Evolutionary conservation across 2,888 invertebrate species (phyloP), one percentile per base, ranked within the genome.

Genomic region (Strigamia maritima): DNA sequence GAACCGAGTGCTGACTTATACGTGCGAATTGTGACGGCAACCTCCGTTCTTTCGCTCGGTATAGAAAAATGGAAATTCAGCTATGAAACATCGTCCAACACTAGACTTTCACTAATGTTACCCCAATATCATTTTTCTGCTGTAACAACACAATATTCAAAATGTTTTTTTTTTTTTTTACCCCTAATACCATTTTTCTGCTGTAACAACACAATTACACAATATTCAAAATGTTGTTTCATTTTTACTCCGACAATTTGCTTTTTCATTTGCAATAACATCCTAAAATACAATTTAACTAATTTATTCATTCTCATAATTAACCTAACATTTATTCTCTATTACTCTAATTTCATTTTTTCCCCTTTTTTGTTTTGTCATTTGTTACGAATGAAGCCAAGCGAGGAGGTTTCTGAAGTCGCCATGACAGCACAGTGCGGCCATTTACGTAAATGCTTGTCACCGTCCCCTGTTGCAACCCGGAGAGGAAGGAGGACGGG

Each of bases 391-490:
- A 28, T 70, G 70, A 70, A 70, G 70, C n/a, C 70, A 28, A 28
- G 70, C 70, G n/a, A 28, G 70, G 14, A 26, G 70, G 26, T 16
- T 26, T 70, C 70, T 26, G 70, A 70, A 28, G 24, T 28, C 26
- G 70, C 70, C 70, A 70, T 70, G 28, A 70, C 70, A 70, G 70
- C 70, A 70, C 70, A 70, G 70, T 26, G 70, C 70, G 28, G 24
- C 70, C 70, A 70, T 70, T 70, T 70, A 70, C 70, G 70, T 70
- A 70, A 70, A 70, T 70, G 70, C 70, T 26, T 70, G 70, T 70
- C 70, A 70, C 70, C 70, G 28, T 70, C 70, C 70, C 70, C 70
- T 70, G 28, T 70, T 70, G 70, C 26, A 70, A 70, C 70, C 26
- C 28, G 28, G 70, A 70, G 70, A 70, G 70, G 40, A 38, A 75